These are phyloP conservation scores for Microcebus murinus DNA, from an alignment of 2,113 vertebrate species.

Conservation along the genomic window DNA sequence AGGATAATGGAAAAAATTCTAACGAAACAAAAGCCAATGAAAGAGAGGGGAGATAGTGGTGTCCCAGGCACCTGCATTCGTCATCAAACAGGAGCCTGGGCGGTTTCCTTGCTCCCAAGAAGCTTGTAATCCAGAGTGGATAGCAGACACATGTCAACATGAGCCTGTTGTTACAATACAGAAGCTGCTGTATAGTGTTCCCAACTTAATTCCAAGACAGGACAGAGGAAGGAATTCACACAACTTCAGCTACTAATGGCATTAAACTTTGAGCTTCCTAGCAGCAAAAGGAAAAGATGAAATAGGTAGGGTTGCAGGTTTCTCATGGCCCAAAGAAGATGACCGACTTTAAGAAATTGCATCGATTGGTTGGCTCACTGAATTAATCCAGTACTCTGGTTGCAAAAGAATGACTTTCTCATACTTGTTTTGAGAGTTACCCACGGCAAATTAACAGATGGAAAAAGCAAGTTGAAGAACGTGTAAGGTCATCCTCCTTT, in stretches of 20 bases:
- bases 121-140: not conserved
- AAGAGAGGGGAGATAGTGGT: not conserved
- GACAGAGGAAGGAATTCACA: too few relatives aligned
- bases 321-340: not conserved
- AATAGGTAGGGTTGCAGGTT: not conserved
- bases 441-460: not conserved
- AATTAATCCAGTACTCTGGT: not conserved
- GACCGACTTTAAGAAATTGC: not conserved
- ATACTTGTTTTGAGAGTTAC: not conserved
- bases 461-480: not conserved
- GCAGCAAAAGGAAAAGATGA: not conserved
- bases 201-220: too few relatives aligned
- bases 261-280: not conserved
- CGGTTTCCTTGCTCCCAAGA: not conserved
- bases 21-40: not conserved
- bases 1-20: too few relatives aligned
- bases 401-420: not conserved
- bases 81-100: not conserved
- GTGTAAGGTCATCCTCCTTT: not conserved
- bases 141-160: not conserved
- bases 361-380: not conserved
- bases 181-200: rapidly evolving
- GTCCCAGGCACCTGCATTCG: too few relatives aligned
- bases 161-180: rapidly evolving
- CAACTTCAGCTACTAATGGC: not conserved